Evolutionary conservation across 2,888 invertebrate genomes (phyloP).

Genomic region (Scotopteryx bipunctaria): DNA sequence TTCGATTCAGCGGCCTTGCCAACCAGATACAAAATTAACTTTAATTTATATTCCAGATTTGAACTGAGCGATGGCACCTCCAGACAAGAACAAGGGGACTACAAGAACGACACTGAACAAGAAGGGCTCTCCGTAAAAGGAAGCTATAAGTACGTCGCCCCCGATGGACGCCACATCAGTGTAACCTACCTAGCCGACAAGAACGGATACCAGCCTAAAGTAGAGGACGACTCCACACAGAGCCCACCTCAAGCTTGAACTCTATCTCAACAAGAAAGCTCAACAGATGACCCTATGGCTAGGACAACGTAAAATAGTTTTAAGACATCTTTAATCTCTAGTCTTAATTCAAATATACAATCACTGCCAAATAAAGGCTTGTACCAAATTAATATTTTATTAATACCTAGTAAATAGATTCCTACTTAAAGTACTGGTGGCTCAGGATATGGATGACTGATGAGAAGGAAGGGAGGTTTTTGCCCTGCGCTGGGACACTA

Average conservation of each 20-base stretch:
- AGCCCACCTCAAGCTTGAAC: conserved; percentile 39
- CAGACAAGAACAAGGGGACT: conserved; percentile 85
- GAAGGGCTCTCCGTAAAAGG: conserved; percentile 85
- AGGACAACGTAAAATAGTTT: conserved; percentile 47
- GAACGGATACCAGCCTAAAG: conserved; percentile 83
- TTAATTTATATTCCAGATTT: conserved; percentile 79
- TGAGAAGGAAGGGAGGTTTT: too few species aligned
- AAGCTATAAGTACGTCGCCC: conserved; percentile 85
- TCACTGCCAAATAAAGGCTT: conserved; percentile 47
- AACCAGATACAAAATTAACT: too few species aligned
- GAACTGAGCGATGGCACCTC: conserved; percentile 87
- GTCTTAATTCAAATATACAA: conserved; percentile 35
- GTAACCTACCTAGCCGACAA: conserved; percentile 85
- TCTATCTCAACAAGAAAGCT: neutral
- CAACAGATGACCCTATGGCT: conserved; percentile 33
- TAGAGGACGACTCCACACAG: conserved; percentile 43
- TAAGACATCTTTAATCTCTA: conserved; percentile 38
- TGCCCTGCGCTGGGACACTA: too few species aligned
- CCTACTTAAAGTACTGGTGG: too few species aligned
- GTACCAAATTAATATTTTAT: conserved; percentile 19
- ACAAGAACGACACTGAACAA: conserved; percentile 86
- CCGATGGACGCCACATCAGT: conserved; percentile 85
- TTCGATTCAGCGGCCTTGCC: too few species aligned
- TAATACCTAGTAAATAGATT: neutral
- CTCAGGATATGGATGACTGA: too few species aligned